A percentile compares a stretch with the other conserved stretches of the same genome.
phyloP scores from a whole-genome alignment of 2,888 invertebrate genomes.

The Drosophila robusta region DNA sequence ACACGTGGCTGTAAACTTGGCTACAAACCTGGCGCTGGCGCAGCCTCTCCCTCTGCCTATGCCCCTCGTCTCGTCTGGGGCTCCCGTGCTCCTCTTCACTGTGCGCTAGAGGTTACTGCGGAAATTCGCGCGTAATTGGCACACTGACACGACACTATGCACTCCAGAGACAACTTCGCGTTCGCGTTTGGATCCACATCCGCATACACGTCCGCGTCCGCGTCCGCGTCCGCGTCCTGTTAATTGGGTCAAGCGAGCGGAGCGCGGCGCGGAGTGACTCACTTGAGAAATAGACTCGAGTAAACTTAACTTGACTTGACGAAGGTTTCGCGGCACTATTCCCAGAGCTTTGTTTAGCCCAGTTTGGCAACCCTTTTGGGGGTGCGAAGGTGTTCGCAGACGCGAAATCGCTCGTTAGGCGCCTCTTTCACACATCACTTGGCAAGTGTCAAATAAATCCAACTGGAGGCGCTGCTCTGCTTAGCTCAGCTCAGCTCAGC shows the following conservation, averaged over 20 bases:
- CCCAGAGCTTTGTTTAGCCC: slow-evolving; percentile 55
- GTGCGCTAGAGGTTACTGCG: slow-evolving; percentile 65
- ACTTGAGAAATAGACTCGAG: slow-evolving; percentile 71
- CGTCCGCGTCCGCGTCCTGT: slow-evolving; percentile 38
- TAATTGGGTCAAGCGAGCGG: slow-evolving; percentile 75
- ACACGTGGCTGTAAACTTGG: slow-evolving; percentile 65
- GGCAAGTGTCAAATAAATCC: slow-evolving; percentile 80
- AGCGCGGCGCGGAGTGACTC: slow-evolving; percentile 49
- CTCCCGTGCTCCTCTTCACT: slow-evolving; percentile 28
- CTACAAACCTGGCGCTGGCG: slow-evolving; percentile 18
- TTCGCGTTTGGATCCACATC: slow-evolving; percentile 20
- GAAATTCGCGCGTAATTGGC: slow-evolving; percentile 78
- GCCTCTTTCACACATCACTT: slow-evolving; percentile 81
- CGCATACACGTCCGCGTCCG: slow-evolving; percentile 10
- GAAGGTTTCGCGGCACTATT: slow-evolving; percentile 62
- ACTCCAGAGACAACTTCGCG: slow-evolving; percentile 60
- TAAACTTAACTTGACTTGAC: slow-evolving; percentile 64
- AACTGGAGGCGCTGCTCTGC: slow-evolving; percentile 39
- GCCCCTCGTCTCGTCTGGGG: not conserved
- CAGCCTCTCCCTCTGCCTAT: not conserved
- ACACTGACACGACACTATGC: slow-evolving; percentile 69
- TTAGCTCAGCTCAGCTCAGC: too few relatives aligned
- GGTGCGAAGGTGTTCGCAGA: slow-evolving; percentile 7
- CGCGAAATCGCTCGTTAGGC: slow-evolving; percentile 68
- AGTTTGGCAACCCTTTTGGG: slow-evolving; percentile 42